These are phyloP conservation scores for Apis cerana DNA, from an alignment of 1,140 invertebrate genomes.

Conservation along the genomic window DNA sequence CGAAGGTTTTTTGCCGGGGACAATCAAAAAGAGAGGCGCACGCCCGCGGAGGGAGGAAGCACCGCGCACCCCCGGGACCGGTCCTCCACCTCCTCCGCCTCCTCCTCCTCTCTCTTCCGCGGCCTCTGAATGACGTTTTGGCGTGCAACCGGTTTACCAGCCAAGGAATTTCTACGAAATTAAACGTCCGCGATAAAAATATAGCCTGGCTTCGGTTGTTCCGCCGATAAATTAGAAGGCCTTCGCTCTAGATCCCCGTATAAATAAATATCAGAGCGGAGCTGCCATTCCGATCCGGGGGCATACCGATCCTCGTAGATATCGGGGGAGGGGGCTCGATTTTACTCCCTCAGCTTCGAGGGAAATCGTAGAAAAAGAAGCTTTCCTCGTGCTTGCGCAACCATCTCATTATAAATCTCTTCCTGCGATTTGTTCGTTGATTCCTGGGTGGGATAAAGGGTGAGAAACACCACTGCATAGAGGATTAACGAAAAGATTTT, in stretches of 20 bases:
- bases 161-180: slow-evolving; percentile 51
- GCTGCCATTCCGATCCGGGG: not conserved
- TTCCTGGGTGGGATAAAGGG: no score
- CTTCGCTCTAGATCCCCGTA: slow-evolving; percentile 35
- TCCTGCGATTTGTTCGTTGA: no score
- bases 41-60: not conserved
- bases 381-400: not conserved
- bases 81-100: not conserved
- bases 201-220: slow-evolving; percentile 29
- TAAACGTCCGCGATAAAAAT: slow-evolving; percentile 50
- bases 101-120: no score
- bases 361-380: not conserved
- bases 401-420: no score
- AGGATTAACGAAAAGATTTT: no score
- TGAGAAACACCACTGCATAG: no score
- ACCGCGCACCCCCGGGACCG: not conserved
- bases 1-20: slow-evolving; percentile 5
- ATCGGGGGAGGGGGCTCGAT: not conserved
- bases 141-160: slow-evolving; percentile 46
- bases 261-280: slow-evolving; percentile 40
- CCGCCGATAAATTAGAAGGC: slow-evolving; percentile 40
- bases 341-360: not conserved
- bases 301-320: slow-evolving; percentile 26
- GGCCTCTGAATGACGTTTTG: slow-evolving; percentile 40
- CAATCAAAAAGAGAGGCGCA: slow-evolving; percentile 1